Evolutionary conservation across 2,113 vertebrate genomes (phyloP), one percentile per base, ranked within the genome.

Genomic region (Gadus chalcogrammus): DNA sequence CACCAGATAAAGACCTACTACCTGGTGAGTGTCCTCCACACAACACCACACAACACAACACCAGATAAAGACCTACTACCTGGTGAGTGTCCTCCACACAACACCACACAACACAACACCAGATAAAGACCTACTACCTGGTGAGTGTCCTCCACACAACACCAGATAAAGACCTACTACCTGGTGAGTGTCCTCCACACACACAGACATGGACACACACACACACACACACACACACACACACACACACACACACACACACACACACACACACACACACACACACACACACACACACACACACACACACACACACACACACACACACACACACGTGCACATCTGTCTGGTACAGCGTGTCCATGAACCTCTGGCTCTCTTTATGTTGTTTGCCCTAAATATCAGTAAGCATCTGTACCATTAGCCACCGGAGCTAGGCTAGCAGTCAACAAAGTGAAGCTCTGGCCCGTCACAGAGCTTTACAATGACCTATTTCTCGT

Each of bases 341-440:
- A 81, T 73, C 69, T 79, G 72, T 76, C 58, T 42, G 64, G 55
- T 22, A 20, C 66, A 66, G 68, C 28, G 22, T 64, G 67, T 80
- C 85, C 77, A 79, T 71, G 74, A 67, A 28, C 73, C 73, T 82
- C 71, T 79, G 42, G 42, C 42, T 9, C 6, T 2, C 77, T 72
- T 81, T 88, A 84, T 80, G 81, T 83, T 62, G 59, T 64, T 2
- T 88, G 89, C 20, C 88, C 88, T 90, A 89, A 82, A 91, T 91
- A 84, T 82, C 70, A 8, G 62, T 56, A 22, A 82, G 82, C 84
- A 82, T 84, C 78, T 83, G 90, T 84, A 75, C 80, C 79, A 84
- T 88, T 79, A 27, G 80, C 77, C 2, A 70, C 75, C 70, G 63
- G 1, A 72, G 60, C 1, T 24, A 72, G 68, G 70, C 75, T 48